A percentile compares a stretch with the other conserved stretches of the same genome.
Evolutionary conservation across 2,797 vertebrate genomes (phyloP).

Genomic region (Phrynocephalus forsythii): DNA sequence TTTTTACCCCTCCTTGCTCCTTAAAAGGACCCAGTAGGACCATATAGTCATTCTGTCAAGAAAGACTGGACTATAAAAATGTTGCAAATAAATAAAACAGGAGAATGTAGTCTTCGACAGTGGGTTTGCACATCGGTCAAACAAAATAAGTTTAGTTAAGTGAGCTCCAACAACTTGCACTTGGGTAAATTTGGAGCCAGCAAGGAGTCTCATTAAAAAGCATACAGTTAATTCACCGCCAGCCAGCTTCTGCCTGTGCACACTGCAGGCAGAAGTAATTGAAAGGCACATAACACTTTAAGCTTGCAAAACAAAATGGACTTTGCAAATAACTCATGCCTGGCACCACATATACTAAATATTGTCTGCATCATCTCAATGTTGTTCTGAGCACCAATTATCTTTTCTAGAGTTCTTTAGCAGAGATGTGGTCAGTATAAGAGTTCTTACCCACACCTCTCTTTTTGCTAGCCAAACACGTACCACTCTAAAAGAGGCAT

Average conservation of each 20-base stretch:
- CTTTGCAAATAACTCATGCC: not conserved
- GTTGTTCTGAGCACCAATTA: slow-evolving; percentile 3
- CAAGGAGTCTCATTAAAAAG: not conserved
- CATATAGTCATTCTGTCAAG: no score
- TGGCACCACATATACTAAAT: not conserved
- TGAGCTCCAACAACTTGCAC: not conserved
- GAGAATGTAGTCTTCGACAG: no score
- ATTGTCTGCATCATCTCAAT: not conserved
- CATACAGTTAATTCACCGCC: not conserved
- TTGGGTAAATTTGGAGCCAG: not conserved
- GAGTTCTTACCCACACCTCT: not conserved
- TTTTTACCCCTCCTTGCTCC: no score
- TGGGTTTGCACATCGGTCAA: not conserved
- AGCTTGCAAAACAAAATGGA: not conserved
- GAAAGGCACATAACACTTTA: not conserved
- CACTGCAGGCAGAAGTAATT: not conserved
- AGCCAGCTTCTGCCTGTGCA: not conserved
- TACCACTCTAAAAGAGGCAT: not conserved
- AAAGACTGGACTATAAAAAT: not conserved
- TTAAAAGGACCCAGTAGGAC: not conserved
- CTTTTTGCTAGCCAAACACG: not conserved
- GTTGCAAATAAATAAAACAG: not conserved
- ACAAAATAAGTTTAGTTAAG: not conserved
- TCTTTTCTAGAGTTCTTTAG: not conserved
- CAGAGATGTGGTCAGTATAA: not conserved